Evolutionary conservation across 2,113 vertebrate species (phyloP), one percentile per base, ranked within the genome.

Genomic region (Lonchura striata): DNA sequence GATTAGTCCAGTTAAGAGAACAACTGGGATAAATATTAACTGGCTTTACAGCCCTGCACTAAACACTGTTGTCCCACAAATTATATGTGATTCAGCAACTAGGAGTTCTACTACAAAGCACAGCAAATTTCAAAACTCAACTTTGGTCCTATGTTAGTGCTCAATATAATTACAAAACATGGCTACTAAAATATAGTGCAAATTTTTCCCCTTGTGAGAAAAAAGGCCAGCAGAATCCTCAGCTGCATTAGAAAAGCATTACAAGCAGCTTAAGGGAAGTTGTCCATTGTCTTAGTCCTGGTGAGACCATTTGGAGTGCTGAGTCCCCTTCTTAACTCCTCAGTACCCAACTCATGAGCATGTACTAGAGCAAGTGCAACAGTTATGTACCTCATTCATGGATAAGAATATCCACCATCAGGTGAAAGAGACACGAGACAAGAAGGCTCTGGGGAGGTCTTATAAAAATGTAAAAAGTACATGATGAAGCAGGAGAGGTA

Each of bases 1-100:
- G 9, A 57, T 86, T 65, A 83, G 69, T 82, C 25, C 54, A 68
- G 17, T 50, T 77, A 90, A 91, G 46, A 60, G 46, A 90, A 91
- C 8, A 27, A 50, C 21, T 2, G 6, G n/a, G 23, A 69, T 77
- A 82, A 41, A 61, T 8, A 65, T 39, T 27, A 79, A 82, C 42
- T 92, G 66, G 63, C 41, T 77, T 23, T 50, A 28, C 50, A 85
- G 13, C 9, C 24, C 24, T 80, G 4, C 77, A 57, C 31, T 79
- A 91, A 82, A 92, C 53, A 72, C 46, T 52, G 20, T 44, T 92
- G 47, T 75, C 35, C 41, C 37, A 65, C 30, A 87, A 85, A 63
- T 17, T 76, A 25, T 27, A 50, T 28, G 37, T 61, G 20, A 74
- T 75, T 70, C 57, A 66, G 39, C 21, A 54, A 4, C 37, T 52